Evolutionary conservation across 2,113 vertebrate genomes (phyloP), one percentile per base, ranked within the genome.

Genomic region (Callorhinus ursinus): DNA sequence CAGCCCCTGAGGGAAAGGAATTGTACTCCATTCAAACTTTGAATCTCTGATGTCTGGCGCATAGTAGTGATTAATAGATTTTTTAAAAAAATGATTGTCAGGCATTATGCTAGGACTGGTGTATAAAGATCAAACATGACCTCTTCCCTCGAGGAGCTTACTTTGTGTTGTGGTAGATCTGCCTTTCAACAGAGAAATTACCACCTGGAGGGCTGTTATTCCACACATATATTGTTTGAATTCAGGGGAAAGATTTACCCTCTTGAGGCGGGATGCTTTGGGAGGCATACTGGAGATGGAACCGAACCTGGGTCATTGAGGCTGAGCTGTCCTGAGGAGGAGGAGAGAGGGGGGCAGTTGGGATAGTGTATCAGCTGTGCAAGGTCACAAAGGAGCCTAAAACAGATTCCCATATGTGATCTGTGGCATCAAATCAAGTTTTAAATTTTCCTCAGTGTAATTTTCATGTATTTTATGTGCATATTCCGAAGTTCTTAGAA

Each of bases 381-480:
- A 55, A 4, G 42, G 7, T 80, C 76, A 93, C 5, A 11, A 3
- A 49, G 49, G 13, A 94, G 15, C 31, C 76, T 26, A 26, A 59
- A 90, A 10, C 10, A 39, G 13, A 24, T 88, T 63, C 59, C 61
- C 33, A 79, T 36, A 67, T 59, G 46, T 77, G 36, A 88, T 84
- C 77, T 82, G 51, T 67, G n/a, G 1, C 53, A 51, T 74, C 71
- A 84, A 55, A n/a, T 82, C 42, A n/a, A 86, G 65, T 59, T 59
- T 91, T 74, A n/a, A 74, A 18, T 55, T 93, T 82, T 76, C 82
- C 13, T 31, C 59, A 42, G 7, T 93, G 46, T 91, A 74, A 94
- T 94, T 85, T 85, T 88, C 93, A n/a, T 71, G 12, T 90, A 39
- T 77, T 94, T 95, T 82, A 76, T 88, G 26, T 42, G 12, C 61